phyloP scores from a whole-genome alignment of 2,888 invertebrate species.

The Troilus luridus region DNA sequence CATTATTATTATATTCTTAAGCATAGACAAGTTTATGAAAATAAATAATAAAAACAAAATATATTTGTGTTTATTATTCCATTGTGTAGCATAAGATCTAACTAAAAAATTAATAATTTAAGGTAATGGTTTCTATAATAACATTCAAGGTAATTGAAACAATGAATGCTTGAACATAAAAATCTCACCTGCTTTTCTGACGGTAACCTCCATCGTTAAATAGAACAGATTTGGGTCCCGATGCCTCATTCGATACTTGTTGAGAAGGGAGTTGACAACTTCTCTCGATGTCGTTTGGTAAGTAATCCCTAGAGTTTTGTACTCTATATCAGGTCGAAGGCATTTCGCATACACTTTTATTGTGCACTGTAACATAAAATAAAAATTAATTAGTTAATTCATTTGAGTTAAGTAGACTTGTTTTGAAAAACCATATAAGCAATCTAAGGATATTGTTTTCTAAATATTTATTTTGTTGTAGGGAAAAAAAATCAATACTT shows the following conservation, averaged over 20 bases:
- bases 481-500: not conserved
- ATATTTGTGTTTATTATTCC: not conserved
- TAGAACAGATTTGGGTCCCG: slow-evolving; percentile 93
- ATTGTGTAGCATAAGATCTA: not conserved
- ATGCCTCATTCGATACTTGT: slow-evolving; percentile 92
- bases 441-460: too few species aligned
- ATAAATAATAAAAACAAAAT: not conserved
- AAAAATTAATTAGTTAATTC: not conserved
- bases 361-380: slow-evolving; percentile 81
- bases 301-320: slow-evolving; percentile 92
- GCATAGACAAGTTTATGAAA: not conserved
- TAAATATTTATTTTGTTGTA: too few species aligned
- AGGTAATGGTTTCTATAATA: not conserved
- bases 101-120: not conserved
- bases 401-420: not conserved
- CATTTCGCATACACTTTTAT: slow-evolving; percentile 93
- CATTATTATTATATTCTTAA: not conserved
- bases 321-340: slow-evolving; percentile 92
- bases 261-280: slow-evolving; percentile 86
- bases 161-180: not conserved
- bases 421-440: not conserved
- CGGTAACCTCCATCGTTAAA: slow-evolving; percentile 94
- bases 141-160: not conserved
- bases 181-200: slow-evolving; percentile 77
- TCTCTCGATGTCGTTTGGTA: slow-evolving; percentile 91